These are phyloP conservation scores for Pantherophis guttatus DNA, from an alignment of 2,113 vertebrate genomes.

Conservation along the genomic window DNA sequence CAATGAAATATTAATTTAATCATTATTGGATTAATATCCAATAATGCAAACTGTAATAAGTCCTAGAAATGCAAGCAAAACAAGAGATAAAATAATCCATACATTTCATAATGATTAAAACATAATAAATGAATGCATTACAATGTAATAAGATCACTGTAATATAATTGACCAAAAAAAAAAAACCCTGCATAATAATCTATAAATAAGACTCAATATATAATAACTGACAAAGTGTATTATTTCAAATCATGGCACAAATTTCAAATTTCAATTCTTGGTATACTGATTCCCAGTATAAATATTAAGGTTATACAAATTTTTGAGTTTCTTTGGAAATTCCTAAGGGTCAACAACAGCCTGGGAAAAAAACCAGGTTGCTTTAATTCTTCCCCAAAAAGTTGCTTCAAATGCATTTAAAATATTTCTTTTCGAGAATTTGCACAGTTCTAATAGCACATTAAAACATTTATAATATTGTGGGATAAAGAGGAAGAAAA, in stretches of 20 bases:
- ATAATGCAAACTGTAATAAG: neutral
- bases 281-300: neutral
- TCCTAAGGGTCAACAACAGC: neutral
- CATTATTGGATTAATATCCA: neutral
- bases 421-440: neutral
- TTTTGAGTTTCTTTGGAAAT: neutral
- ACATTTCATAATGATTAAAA: neutral
- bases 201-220: neutral
- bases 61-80: neutral
- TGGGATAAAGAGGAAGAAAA: neutral
- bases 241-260: neutral
- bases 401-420: neutral
- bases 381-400: neutral
- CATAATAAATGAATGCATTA: neutral
- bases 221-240: neutral
- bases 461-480: neutral
- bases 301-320: neutral
- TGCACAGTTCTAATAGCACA: neutral
- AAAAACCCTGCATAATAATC: neutral
- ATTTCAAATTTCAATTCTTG: neutral
- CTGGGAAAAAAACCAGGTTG: neutral
- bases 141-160: neutral
- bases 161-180: neutral
- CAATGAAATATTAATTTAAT: neutral
- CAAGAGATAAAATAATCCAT: neutral